These are phyloP conservation scores for Thymelicus lineola DNA, from an alignment of 2,888 invertebrate genomes.

Conservation along the genomic window DNA sequence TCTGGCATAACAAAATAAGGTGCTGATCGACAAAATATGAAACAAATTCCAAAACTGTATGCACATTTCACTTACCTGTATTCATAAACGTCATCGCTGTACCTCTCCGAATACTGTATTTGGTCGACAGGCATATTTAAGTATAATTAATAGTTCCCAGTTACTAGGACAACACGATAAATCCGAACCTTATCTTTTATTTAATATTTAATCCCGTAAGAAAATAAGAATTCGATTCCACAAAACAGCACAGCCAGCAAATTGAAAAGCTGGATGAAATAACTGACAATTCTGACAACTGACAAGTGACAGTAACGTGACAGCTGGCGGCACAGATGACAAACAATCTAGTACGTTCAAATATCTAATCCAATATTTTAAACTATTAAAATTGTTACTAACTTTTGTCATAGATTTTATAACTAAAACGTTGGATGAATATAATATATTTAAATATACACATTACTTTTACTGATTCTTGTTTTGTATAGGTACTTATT, in stretches of 20 bases:
- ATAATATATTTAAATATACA: no score
- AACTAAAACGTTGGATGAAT: no score
- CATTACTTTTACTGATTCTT: no score
- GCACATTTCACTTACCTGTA: conserved; percentile 87
- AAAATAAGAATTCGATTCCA: neutral
- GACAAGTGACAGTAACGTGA: neutral
- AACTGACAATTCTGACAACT: neutral
- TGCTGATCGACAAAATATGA: no score
- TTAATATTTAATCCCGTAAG: neutral
- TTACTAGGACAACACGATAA: neutral
- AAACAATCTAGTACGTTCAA: no score
- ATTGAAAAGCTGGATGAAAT: neutral
- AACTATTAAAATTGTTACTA: no score
- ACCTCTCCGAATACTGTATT: conserved; percentile 97
- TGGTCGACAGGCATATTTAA: conserved; percentile 89
- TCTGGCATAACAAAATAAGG: no score
- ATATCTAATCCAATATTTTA: no score
- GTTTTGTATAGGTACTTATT: no score
- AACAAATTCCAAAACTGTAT: neutral
- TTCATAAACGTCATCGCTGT: conserved; percentile 93
- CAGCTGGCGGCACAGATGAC: no score
- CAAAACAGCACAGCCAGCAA: neutral
- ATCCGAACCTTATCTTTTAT: neutral
- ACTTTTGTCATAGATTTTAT: no score
- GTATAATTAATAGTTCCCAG: neutral